Evolutionary conservation across 2,797 vertebrate species (phyloP).

Genomic region (Manis javanica): DNA sequence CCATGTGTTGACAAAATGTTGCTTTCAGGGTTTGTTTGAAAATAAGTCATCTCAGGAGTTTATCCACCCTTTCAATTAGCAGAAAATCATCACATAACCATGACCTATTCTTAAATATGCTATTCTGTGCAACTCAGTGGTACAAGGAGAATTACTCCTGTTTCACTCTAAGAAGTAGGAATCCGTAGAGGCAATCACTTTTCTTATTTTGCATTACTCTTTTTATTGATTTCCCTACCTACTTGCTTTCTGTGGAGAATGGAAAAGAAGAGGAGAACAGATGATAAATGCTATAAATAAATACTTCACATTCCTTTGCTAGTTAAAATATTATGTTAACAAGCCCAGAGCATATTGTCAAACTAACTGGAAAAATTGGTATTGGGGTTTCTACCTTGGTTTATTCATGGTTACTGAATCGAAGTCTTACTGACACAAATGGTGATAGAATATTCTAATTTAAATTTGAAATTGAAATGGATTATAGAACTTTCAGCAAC

Average conservation of each 20-base stretch:
- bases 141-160: neutral
- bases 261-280: neutral
- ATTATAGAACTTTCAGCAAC: neutral
- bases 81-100: neutral
- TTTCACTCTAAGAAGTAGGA: neutral
- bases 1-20: neutral
- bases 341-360: neutral
- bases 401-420: slow-evolving; percentile 13
- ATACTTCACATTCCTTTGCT: neutral
- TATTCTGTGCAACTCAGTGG: neutral
- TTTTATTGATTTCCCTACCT: slow-evolving; percentile 27
- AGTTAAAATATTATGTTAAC: neutral
- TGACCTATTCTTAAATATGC: slow-evolving; percentile 2
- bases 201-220: neutral
- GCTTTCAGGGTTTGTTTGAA: neutral
- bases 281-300: slow-evolving; percentile 42
- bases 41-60: slow-evolving; percentile 21
- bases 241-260: neutral
- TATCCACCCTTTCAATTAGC: slow-evolving; percentile 18
- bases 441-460: neutral
- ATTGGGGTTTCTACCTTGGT: neutral
- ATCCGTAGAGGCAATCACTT: neutral
- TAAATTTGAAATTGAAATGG: slow-evolving; percentile 9
- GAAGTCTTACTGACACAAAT: neutral
- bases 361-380: neutral